Conservation (phyloP, 2,113 vertebrate genomes). For the Tragulus kanchil region DNA sequence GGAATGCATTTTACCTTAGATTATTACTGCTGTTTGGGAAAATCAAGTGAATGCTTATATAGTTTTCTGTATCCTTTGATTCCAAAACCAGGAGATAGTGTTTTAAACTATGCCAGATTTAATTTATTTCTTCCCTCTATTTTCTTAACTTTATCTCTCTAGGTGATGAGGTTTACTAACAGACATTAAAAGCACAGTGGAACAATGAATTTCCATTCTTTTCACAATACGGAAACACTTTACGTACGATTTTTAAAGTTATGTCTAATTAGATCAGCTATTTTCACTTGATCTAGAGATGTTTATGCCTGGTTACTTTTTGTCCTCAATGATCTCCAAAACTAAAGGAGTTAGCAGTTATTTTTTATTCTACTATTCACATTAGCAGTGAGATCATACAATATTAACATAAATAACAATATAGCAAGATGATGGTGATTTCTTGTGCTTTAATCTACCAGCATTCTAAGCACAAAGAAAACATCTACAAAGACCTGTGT, state of each 20-base stretch:
- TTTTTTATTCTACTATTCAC: background rate
- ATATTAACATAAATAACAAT: background rate
- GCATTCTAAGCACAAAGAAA: constrained; percentile 13
- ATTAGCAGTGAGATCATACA: background rate
- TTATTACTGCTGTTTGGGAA: background rate
- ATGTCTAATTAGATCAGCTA: background rate
- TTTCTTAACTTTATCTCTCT: background rate
- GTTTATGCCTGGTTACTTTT: background rate
- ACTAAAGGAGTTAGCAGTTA: background rate
- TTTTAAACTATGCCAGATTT: background rate
- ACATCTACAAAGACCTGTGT: background rate
- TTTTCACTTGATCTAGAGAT: constrained; percentile 3
- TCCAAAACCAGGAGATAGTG: background rate
- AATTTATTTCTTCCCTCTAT: background rate
- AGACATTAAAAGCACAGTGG: background rate
- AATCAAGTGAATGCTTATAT: background rate
- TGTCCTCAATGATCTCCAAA: background rate
- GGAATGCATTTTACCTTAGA: background rate
- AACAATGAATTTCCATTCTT: background rate
- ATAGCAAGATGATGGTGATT: background rate
- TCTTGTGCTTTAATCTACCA: background rate
- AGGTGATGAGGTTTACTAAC: constrained; percentile 4
- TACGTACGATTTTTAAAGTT: background rate
- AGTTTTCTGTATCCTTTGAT: constrained; percentile 32
- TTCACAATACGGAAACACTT: background rate